phyloP scores from a whole-genome alignment of 1,140 invertebrate genomes.

The Nylanderia fulva region DNA sequence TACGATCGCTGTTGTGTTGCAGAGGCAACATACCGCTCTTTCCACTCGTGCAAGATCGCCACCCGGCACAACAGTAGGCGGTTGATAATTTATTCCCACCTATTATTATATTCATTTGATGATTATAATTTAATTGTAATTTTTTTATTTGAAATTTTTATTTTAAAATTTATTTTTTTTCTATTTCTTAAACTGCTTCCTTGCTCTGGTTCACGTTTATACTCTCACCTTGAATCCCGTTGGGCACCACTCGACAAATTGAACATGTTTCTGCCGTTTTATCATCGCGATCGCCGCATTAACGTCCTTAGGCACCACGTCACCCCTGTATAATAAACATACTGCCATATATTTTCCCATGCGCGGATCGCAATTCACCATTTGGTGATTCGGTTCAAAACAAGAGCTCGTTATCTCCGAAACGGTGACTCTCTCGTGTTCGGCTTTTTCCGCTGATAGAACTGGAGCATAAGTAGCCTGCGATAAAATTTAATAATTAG shows the following conservation, averaged over 20 bases:
- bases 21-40: conserved; percentile 91
- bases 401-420: conserved; percentile 92
- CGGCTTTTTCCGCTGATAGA: conserved; percentile 89
- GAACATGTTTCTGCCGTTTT: conserved; percentile 87
- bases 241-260: conserved; percentile 90
- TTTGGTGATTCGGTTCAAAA: conserved; percentile 93
- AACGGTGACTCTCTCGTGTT: conserved; percentile 90
- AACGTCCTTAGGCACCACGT: conserved; percentile 87
- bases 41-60: conserved; percentile 89
- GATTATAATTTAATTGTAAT: neutral
- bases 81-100: conserved; percentile 91
- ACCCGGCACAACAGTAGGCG: conserved; percentile 91
- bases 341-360: conserved; percentile 92
- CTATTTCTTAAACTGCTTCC: neutral
- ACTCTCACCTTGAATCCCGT: conserved; percentile 86
- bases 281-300: conserved; percentile 89
- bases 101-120: neutral
- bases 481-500: conserved; percentile 8
- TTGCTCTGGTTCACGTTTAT: neutral
- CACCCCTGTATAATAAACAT: conserved; percentile 90
- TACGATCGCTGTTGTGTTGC: conserved; percentile 92
- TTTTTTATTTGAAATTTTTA: neutral
- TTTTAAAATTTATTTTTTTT: neutral
- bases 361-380: conserved; percentile 92
- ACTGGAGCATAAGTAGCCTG: conserved; percentile 91